Conservation (phyloP, 2,888 invertebrate genomes). For the Eupithecia insigniata region DNA sequence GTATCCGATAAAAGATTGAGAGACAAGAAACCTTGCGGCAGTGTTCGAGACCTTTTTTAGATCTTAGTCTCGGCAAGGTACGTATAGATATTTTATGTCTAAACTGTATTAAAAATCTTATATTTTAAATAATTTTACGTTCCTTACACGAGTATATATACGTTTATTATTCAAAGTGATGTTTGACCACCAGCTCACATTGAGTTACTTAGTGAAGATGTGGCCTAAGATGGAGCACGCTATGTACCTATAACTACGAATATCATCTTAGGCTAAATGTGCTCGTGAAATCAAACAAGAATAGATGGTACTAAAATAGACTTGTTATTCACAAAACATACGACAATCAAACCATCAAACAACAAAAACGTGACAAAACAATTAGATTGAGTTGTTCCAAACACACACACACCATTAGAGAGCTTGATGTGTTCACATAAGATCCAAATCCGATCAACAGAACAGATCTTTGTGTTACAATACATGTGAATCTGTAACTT, state of each 20-base stretch:
- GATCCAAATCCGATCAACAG: conserved; percentile 29
- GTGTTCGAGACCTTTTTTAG: too few relatives aligned
- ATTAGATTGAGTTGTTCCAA: conserved; percentile 16
- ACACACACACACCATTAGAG: conserved; percentile 16
- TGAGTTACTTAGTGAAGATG: background rate
- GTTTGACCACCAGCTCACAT: background rate
- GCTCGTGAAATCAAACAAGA: conserved; percentile 5
- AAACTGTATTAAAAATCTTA: too few relatives aligned
- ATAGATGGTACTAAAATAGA: background rate
- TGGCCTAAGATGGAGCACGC: background rate
- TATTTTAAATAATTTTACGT: too few relatives aligned
- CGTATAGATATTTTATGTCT: too few relatives aligned
- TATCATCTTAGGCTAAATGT: background rate
- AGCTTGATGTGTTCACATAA: conserved; percentile 2
- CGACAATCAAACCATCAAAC: conserved; percentile 34
- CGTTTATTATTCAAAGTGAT: background rate
- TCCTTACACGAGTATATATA: too few relatives aligned
- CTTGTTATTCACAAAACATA: conserved; percentile 14
- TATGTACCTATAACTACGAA: background rate
- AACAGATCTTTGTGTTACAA: conserved; percentile 28
- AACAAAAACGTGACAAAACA: conserved; percentile 40
- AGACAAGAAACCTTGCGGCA: too few relatives aligned
- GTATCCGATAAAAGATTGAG: too few relatives aligned
- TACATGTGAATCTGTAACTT: conserved; percentile 33
- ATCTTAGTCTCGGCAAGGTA: too few relatives aligned